These are phyloP conservation scores for Agriopis aurantiaria DNA, from an alignment of 2,888 invertebrate species.

Conservation along the genomic window DNA sequence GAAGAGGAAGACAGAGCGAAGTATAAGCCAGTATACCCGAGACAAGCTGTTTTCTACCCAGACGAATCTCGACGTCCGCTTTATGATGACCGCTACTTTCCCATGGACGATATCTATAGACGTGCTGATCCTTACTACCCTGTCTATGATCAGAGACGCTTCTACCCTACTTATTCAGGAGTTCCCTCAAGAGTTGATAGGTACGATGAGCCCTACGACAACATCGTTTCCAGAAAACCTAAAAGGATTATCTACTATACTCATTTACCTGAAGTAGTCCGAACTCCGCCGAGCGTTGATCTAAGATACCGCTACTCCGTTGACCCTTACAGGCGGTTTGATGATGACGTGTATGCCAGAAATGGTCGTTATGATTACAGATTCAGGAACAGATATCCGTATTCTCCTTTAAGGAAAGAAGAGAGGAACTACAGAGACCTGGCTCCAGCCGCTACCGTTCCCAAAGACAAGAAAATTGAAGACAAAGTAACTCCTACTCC, in stretches of 20 bases:
- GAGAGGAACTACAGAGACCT: conserved; percentile 80
- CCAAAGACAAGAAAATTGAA: conserved; percentile 77
- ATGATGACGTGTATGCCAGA: conserved; percentile 75
- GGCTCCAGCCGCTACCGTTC: conserved; percentile 71
- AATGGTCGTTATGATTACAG: conserved; percentile 79
- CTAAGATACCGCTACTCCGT: conserved; percentile 82
- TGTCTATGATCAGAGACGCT: conserved; percentile 71
- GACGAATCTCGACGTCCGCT: conserved; percentile 77
- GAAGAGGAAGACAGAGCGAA: conserved; percentile 66
- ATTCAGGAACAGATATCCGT: conserved; percentile 75
- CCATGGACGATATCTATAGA: conserved; percentile 73
- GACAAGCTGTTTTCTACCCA: conserved; percentile 81
- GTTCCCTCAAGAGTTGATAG: conserved; percentile 70
- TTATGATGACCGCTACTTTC: conserved; percentile 74
- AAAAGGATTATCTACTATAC: conserved; percentile 90
- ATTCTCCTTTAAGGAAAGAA: conserved; percentile 77
- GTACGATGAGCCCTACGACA: conserved; percentile 77
- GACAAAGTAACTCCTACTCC: conserved; percentile 82
- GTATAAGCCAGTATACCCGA: conserved; percentile 78
- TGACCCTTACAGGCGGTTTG: conserved; percentile 77
- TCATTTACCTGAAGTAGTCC: conserved; percentile 89
- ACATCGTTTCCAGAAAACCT: conserved; percentile 78
- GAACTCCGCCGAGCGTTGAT: conserved; percentile 87
- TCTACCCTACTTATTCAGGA: conserved; percentile 58
- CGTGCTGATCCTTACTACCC: conserved; percentile 75